Conservation (phyloP, 1,140 invertebrate genomes). For the Drosophila burlai region DNA sequence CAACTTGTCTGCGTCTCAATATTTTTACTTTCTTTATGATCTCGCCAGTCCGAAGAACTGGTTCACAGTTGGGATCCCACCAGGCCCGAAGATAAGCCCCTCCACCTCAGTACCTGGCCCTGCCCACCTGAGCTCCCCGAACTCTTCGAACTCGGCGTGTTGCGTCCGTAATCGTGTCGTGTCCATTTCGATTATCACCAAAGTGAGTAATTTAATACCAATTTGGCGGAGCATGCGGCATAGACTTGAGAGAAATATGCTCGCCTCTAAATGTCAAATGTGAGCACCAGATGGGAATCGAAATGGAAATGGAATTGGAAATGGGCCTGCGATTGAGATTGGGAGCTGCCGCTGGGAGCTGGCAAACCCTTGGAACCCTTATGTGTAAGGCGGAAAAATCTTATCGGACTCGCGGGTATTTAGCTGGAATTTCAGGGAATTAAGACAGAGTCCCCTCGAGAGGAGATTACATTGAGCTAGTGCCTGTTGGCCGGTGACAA, state of each 20-base stretch:
- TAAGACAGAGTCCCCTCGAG: not conserved
- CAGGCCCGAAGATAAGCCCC: constrained; percentile 1
- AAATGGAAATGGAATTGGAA: constrained; percentile 57
- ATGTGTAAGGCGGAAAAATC: constrained; percentile 65
- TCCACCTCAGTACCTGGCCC: not conserved
- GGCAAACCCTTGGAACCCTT: constrained; percentile 7
- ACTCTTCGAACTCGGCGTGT: constrained; percentile 14
- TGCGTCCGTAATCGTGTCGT: constrained; percentile 80
- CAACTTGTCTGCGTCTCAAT: constrained; percentile 85
- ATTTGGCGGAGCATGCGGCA: constrained; percentile 71
- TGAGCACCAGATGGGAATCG: constrained; percentile 70
- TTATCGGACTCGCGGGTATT: constrained; percentile 72
- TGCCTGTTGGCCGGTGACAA: constrained; percentile 67
- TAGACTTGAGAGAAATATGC: constrained; percentile 80
- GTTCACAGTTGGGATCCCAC: constrained; percentile 55
- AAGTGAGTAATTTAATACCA: constrained; percentile 85
- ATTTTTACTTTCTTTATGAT: constrained; percentile 83
- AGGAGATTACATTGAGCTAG: constrained; percentile 64
- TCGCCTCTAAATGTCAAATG: constrained; percentile 81
- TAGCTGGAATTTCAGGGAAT: constrained; percentile 74
- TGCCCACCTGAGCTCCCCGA: constrained; percentile 10
- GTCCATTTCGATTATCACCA: constrained; percentile 84
- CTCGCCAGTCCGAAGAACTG: constrained; percentile 65
- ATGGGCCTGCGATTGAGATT: constrained; percentile 39
- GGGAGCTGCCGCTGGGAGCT: constrained; percentile 36